Conservation (phyloP, 2,797 vertebrate genomes). For the Dendrocincla tyrannina region DNA sequence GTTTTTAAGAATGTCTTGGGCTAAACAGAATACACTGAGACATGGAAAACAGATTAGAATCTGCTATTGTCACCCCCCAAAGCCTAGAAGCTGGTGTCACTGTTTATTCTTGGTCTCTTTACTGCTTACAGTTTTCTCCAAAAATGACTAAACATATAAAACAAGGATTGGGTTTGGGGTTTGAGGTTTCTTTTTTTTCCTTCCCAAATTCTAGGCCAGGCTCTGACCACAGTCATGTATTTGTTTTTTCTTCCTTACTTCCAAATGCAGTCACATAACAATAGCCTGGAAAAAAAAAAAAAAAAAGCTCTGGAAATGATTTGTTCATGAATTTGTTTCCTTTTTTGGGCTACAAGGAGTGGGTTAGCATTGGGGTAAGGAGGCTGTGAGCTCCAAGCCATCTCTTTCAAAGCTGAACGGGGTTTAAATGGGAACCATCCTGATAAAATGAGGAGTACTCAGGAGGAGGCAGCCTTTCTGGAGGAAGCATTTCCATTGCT, state of each 20-base stretch:
- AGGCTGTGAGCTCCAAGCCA: not conserved
- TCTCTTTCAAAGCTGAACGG: not conserved
- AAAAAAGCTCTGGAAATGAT: not conserved
- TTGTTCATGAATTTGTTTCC: slow-evolving; percentile 52
- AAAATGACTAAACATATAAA: slow-evolving; percentile 13
- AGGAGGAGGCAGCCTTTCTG: not conserved
- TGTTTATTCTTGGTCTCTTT: not conserved
- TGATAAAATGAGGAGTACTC: not conserved
- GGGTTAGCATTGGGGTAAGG: not conserved
- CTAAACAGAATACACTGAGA: not conserved
- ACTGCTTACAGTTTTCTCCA: not conserved
- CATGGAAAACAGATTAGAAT: not conserved
- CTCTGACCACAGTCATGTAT: slow-evolving; percentile 44
- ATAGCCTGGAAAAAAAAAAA: slow-evolving; percentile 25
- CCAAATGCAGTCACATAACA: slow-evolving; percentile 60
- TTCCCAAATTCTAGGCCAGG: not conserved
- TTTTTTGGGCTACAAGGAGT: slow-evolving; percentile 37
- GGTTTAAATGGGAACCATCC: not conserved
- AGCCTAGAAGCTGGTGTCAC: not conserved
- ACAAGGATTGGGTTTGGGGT: not conserved
- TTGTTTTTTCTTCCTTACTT: slow-evolving; percentile 15
- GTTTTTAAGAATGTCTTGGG: not conserved
- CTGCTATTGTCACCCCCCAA: not conserved
- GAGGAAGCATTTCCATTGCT: not conserved
- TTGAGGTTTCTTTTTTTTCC: not conserved